Evolutionary conservation across 2,888 invertebrate species (phyloP).

Genomic region (Arge pagana): DNA sequence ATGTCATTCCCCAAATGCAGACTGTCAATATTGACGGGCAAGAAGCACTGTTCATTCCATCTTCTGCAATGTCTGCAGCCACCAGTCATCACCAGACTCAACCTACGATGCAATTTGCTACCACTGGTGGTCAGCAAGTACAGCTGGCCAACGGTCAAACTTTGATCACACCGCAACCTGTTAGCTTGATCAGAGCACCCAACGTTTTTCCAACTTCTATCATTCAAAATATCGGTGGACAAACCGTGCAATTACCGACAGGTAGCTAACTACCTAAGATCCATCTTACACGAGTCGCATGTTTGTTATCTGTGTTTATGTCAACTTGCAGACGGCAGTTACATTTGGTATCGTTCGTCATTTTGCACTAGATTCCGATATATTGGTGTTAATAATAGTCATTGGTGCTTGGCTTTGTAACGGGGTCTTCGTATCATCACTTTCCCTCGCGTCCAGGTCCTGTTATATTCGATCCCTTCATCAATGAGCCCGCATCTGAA

Average conservation of each 20-base stretch:
- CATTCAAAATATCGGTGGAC: conserved; percentile 70
- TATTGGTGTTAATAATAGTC: no score
- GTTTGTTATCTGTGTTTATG: no score
- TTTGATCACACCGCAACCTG: conserved; percentile 58
- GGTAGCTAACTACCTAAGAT: no score
- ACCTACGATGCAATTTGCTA: conserved; percentile 54
- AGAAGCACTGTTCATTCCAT: conserved; percentile 89
- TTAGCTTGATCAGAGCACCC: conserved; percentile 71
- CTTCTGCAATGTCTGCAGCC: conserved; percentile 66
- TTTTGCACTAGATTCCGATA: no score
- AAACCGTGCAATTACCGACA: conserved; percentile 72
- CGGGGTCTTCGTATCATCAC: no score
- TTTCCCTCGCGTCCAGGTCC: no score
- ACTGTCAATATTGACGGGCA: conserved; percentile 92
- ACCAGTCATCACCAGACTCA: conserved; percentile 59
- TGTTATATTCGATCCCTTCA: no score
- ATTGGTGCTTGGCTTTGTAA: no score
- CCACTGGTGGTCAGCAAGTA: conserved; percentile 54
- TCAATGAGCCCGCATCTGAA: no score
- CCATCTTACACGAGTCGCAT: no score
- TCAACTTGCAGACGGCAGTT: no score
- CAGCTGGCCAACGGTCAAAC: conserved; percentile 59
- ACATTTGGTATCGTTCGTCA: no score
- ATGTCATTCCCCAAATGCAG: conserved; percentile 80
- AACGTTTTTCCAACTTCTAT: conserved; percentile 70